These are phyloP conservation scores for Probaryconus sp. DNA, from an alignment of 1,140 invertebrate genomes.

Conservation along the genomic window DNA sequence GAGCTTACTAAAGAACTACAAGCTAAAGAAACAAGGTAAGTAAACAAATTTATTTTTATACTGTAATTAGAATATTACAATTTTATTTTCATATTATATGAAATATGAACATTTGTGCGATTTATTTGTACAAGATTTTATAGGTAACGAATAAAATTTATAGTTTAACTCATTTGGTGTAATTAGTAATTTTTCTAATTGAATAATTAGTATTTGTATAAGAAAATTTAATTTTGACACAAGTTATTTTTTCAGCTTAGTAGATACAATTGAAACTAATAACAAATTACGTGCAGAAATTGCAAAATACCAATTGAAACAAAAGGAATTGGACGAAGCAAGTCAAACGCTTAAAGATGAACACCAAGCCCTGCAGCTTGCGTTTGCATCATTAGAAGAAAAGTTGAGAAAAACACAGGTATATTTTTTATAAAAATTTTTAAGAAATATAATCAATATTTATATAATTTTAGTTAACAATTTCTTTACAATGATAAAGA, in stretches of 20 bases:
- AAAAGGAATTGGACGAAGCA: constrained; percentile 85
- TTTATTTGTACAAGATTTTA: too few species aligned
- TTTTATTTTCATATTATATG: too few species aligned
- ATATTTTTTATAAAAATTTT: constrained; percentile 59
- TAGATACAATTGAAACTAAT: constrained; percentile 84
- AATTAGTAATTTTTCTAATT: too few species aligned
- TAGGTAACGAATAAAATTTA: too few species aligned
- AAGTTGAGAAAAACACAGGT: constrained; percentile 91
- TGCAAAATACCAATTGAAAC: constrained; percentile 81
- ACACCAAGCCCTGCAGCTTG: constrained; percentile 94
- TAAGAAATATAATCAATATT: too few species aligned
- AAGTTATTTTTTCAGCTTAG: constrained; percentile 81
- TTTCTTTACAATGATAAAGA: too few species aligned
- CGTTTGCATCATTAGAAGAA: constrained; percentile 92
- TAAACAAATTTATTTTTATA: constrained; percentile 15
- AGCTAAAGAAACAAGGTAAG: constrained; percentile 86
- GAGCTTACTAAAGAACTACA: constrained; percentile 89
- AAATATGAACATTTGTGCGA: too few species aligned
- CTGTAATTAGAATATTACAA: constrained; percentile 9
- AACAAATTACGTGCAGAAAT: constrained; percentile 83
- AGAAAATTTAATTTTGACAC: constrained; percentile 10
- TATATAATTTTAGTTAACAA: neutral
- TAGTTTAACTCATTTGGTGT: too few species aligned
- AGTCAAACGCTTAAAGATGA: constrained; percentile 96
- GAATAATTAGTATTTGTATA: too few species aligned